Percentiles rank a stretch among this genome's conserved stretches.
Conservation (phyloP, 2,888 invertebrate species). For the Aproaerema taeniolella region DNA sequence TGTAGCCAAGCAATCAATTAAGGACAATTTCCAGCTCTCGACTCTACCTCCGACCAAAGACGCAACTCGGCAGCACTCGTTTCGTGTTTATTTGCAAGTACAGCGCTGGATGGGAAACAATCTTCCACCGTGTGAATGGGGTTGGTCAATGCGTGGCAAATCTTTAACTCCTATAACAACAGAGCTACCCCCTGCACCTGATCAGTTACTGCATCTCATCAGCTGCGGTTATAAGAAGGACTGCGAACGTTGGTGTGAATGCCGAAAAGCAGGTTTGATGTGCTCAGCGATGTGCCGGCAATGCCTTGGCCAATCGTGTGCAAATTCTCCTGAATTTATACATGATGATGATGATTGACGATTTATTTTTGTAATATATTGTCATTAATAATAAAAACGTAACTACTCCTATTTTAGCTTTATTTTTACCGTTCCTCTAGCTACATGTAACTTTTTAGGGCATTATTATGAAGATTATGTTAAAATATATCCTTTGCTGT, state of each 20-base stretch:
- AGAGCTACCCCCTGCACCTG: conserved; percentile 1
- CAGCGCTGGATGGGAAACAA: conserved; percentile 8
- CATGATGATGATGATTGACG: too few species aligned
- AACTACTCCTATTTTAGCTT: too few species aligned
- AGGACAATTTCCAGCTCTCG: conserved; percentile 11
- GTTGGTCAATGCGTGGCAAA: conserved; percentile 7
- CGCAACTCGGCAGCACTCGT: conserved; percentile 8
- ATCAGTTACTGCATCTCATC: conserved; percentile 4
- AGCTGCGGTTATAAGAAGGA: conserved; percentile 9
- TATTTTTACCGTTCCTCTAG: too few species aligned
- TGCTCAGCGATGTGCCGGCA: too few species aligned
- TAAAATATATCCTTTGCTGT: too few species aligned
- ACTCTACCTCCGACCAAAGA: conserved; percentile 5
- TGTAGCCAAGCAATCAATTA: conserved; percentile 8
- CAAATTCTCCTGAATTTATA: too few species aligned
- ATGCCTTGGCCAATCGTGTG: too few species aligned
- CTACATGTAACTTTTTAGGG: too few species aligned
- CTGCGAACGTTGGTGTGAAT: conserved; percentile 10
- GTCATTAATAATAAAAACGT: too few species aligned
- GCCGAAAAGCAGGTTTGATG: conserved; percentile 10
- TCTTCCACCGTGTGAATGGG: conserved; percentile 10
- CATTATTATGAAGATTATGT: too few species aligned
- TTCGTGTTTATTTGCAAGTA: conserved; percentile 10
- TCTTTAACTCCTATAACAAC: conserved; percentile 2
- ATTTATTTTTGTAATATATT: too few species aligned